phyloP scores from a whole-genome alignment of 2,797 vertebrate species.

The Limnodromus scolopaceus region DNA sequence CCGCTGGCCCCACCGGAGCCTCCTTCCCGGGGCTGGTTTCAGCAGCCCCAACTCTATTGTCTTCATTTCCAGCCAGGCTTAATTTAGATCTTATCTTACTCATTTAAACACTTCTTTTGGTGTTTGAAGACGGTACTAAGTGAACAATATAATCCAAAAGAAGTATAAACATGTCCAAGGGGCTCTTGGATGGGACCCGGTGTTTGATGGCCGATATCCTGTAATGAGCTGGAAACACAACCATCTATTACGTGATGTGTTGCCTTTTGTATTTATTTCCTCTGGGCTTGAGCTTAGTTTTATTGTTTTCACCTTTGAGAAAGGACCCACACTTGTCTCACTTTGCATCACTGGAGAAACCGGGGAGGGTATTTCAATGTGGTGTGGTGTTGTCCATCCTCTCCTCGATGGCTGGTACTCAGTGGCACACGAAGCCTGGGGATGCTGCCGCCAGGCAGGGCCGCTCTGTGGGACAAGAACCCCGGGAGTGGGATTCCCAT shows the following conservation, averaged over 20 bases:
- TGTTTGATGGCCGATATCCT: not conserved
- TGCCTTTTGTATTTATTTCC: not conserved
- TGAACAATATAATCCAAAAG: not conserved
- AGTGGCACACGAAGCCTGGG: fast-evolving
- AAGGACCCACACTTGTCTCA: not conserved
- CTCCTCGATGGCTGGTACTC: not conserved
- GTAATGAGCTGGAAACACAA: not conserved
- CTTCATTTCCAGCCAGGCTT: not conserved
- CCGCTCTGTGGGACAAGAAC: fast-evolving
- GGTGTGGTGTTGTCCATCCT: fast-evolving
- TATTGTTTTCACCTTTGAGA: not conserved
- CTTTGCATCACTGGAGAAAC: not conserved
- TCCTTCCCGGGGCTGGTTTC: not conserved
- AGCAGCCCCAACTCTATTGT: not conserved
- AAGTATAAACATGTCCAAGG: not conserved
- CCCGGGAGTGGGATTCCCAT: fast-evolving
- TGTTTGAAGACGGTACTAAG: not conserved
- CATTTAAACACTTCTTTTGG: not conserved
- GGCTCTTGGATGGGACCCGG: not conserved
- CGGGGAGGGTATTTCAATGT: not conserved
- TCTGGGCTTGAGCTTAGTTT: not conserved
- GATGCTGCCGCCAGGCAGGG: not conserved
- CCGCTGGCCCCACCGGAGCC: not conserved
- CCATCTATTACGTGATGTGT: not conserved
- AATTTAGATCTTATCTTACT: conserved; percentile 16